phyloP scores from a whole-genome alignment of 2,888 invertebrate species.

The Imbricaverruca yamaguchii region DNA sequence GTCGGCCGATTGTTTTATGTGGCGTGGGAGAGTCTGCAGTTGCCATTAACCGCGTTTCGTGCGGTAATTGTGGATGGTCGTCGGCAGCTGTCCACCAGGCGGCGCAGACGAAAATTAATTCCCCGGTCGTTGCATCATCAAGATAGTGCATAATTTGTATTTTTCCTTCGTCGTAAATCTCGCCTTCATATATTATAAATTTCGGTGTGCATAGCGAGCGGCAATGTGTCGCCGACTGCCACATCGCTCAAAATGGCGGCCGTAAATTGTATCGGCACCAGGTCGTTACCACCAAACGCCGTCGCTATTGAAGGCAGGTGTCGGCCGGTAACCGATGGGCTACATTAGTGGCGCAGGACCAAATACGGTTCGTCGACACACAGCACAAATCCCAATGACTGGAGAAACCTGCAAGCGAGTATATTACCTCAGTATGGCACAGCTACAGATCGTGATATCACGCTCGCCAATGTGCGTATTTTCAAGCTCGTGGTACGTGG shows the following conservation, averaged over 20 bases:
- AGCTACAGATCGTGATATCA: too few relatives aligned
- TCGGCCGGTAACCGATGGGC: background rate
- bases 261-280: background rate
- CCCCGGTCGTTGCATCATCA: background rate
- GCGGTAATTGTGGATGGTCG: background rate
- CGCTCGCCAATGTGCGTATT: too few relatives aligned
- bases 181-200: slow-evolving; percentile 13
- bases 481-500: too few relatives aligned
- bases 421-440: too few relatives aligned
- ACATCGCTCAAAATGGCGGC: background rate
- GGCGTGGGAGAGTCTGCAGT: background rate
- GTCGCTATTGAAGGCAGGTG: background rate
- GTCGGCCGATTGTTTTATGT: background rate
- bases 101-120: slow-evolving; percentile 9
- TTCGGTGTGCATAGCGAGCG: background rate
- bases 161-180: slow-evolving; percentile 5
- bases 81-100: background rate
- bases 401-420: too few relatives aligned
- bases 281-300: background rate
- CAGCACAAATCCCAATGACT: too few relatives aligned
- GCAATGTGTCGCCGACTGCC: background rate
- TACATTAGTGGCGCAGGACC: background rate
- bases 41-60: background rate
- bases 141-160: slow-evolving; percentile 20
- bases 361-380: too few relatives aligned